A percentile compares a stretch with the other conserved stretches of the same genome.
phyloP scores from a whole-genome alignment of 2,797 vertebrate species.

The Margarornis squamiger region DNA sequence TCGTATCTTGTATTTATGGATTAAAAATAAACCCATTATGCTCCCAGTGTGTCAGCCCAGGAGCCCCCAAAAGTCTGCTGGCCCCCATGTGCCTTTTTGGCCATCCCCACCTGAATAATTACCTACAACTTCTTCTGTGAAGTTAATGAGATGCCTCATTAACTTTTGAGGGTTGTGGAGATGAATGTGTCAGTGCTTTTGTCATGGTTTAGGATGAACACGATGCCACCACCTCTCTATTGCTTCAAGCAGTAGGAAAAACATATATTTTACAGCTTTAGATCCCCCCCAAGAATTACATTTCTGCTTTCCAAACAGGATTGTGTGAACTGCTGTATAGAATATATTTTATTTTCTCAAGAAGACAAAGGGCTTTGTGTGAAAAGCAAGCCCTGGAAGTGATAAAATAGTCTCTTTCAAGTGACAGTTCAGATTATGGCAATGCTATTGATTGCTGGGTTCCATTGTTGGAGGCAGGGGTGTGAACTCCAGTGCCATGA shows the following conservation, averaged over 20 bases:
- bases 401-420: background rate
- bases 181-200: background rate
- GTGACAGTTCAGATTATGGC: background rate
- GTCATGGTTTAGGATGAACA: rapidly evolving
- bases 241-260: background rate
- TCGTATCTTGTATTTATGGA: rapidly evolving
- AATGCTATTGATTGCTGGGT: background rate
- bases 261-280: rapidly evolving
- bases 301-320: background rate
- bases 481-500: background rate
- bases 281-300: background rate
- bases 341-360: background rate
- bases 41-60: background rate
- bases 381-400: background rate
- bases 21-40: background rate
- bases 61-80: background rate
- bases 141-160: background rate
- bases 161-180: background rate
- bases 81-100: background rate
- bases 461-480: background rate
- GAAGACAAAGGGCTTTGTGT: background rate
- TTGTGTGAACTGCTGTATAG: background rate
- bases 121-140: background rate
- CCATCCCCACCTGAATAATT: background rate
- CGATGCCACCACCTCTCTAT: rapidly evolving